Conservation (phyloP, 2,888 invertebrate species). For the Stegophylla sp. region DNA sequence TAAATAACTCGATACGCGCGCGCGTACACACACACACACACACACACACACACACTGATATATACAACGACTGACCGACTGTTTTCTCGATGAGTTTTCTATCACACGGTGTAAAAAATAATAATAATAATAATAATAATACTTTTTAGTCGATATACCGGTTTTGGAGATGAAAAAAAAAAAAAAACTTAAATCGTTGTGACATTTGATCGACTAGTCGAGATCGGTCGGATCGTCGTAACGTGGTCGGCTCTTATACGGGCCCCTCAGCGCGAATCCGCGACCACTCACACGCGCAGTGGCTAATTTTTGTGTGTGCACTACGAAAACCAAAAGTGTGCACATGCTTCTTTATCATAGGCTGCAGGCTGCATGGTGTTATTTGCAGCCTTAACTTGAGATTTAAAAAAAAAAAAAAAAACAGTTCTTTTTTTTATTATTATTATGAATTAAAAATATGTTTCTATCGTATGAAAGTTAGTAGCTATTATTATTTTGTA, state of each 20-base stretch:
- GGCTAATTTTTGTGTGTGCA: too few relatives aligned
- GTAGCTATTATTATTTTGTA: too few relatives aligned
- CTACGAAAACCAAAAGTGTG: too few relatives aligned
- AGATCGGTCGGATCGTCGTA: constrained; percentile 30
- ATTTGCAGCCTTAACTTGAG: too few relatives aligned
- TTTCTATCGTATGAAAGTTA: too few relatives aligned
- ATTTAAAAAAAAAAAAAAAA: too few relatives aligned
- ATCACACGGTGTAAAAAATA: constrained; percentile 41
- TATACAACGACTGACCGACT: constrained; percentile 50
- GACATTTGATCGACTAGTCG: constrained; percentile 54
- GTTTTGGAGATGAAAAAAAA: constrained; percentile 45
- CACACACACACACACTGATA: neutral
- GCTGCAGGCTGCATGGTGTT: too few relatives aligned
- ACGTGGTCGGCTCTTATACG: constrained; percentile 2
- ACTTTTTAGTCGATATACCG: constrained; percentile 59
- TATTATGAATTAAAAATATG: too few relatives aligned
- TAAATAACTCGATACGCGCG: constrained; percentile 52
- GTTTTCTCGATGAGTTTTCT: constrained; percentile 59
- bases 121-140: constrained; percentile 27
- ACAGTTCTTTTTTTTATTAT: too few relatives aligned
- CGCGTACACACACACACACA: neutral
- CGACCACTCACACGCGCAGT: too few relatives aligned
- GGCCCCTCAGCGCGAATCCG: constrained; percentile 24
- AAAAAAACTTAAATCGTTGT: too few relatives aligned
- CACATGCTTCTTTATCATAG: too few relatives aligned